phyloP scores from a whole-genome alignment of 2,888 invertebrate genomes.

The Hydrotaea diabolus region DNA sequence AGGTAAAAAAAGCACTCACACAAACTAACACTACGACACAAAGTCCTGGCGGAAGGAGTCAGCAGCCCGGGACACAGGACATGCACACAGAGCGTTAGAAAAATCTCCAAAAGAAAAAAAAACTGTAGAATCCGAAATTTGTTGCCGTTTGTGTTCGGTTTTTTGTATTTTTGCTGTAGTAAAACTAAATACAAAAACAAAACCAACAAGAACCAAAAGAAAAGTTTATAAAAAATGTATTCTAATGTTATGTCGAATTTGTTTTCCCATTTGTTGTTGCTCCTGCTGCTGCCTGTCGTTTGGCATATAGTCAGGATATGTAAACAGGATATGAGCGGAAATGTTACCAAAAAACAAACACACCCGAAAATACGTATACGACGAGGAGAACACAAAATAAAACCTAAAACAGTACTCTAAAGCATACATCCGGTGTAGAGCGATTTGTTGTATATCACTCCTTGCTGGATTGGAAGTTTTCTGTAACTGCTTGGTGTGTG shows the following conservation, averaged over 20 bases:
- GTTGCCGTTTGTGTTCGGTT: neutral
- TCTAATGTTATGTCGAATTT: constrained; percentile 37
- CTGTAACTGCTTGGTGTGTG: constrained; percentile 1
- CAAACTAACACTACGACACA: neutral
- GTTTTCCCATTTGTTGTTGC: constrained; percentile 29
- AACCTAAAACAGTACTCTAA: constrained; percentile 43
- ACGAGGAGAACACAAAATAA: constrained; percentile 22
- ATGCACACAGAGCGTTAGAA: neutral
- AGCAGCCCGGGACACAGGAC: constrained; percentile 5
- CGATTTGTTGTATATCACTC: constrained; percentile 61
- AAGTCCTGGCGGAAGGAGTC: neutral
- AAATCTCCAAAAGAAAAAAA: constrained; percentile 12
- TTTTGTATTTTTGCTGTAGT: neutral
- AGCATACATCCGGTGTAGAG: constrained; percentile 60
- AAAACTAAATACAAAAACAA: neutral
- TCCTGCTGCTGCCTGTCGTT: neutral
- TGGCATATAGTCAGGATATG: constrained; percentile 60
- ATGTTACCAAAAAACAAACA: constrained; percentile 44
- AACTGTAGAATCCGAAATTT: constrained; percentile 6
- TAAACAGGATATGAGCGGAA: constrained; percentile 67
- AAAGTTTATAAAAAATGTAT: constrained; percentile 33
- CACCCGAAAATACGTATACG: too few relatives aligned
- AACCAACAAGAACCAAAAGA: neutral
- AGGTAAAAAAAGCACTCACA: neutral
- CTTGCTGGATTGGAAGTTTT: neutral